phyloP scores from a whole-genome alignment of 2,113 vertebrate species.

The Nothoprocta pentlandii region DNA sequence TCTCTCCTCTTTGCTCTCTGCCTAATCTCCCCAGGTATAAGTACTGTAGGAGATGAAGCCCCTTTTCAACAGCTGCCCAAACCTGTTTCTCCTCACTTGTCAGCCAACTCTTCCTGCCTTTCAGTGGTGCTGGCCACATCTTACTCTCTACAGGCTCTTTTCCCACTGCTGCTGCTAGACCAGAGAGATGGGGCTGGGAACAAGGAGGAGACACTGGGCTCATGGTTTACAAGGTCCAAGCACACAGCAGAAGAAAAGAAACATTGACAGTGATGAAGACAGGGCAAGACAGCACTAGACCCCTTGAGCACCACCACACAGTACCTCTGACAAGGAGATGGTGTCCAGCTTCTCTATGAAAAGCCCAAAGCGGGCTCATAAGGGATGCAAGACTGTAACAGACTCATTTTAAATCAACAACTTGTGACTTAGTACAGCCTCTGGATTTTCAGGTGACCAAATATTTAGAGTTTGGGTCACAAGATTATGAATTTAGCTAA shows the following conservation, averaged over 20 bases:
- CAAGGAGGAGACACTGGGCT: not conserved
- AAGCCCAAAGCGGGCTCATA: accelerated
- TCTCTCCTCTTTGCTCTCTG: not conserved
- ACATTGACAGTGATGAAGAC: accelerated
- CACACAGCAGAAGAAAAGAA: not conserved
- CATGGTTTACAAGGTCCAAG: not conserved
- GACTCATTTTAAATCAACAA: not conserved
- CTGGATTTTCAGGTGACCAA: not conserved
- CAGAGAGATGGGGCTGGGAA: not conserved
- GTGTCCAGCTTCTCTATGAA: accelerated
- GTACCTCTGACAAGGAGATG: not conserved
- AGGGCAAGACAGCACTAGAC: not conserved
- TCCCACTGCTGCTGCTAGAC: slow-evolving; percentile 40
- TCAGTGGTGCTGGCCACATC: slow-evolving; percentile 36
- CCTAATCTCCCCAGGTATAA: slow-evolving; percentile 51
- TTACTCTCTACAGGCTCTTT: not conserved
- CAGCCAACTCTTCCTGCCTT: slow-evolving; percentile 49
- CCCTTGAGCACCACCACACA: not conserved
- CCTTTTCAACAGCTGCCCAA: slow-evolving; percentile 53
- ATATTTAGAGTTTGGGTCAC: not conserved
- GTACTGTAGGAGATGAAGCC: slow-evolving; percentile 23
- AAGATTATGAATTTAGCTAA: not conserved
- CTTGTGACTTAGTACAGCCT: not conserved
- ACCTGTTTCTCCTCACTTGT: slow-evolving; percentile 29
- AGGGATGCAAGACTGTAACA: not conserved